Percentiles rank a stretch among this genome's conserved stretches.
phyloP scores from a whole-genome alignment of 2,888 invertebrate species.

The Melanargia galathea region DNA sequence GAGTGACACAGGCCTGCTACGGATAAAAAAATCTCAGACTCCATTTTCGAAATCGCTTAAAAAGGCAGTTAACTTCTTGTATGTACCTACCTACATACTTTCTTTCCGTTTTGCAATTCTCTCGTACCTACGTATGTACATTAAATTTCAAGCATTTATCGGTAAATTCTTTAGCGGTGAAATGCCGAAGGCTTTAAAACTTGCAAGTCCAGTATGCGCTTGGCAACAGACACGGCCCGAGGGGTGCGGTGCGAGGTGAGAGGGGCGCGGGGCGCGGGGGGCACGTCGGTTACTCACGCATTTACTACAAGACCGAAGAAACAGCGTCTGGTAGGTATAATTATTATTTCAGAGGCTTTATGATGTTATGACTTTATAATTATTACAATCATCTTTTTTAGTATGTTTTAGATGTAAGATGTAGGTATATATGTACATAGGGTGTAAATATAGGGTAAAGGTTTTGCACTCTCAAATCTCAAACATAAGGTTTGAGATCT shows the following conservation, averaged over 20 bases:
- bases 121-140: too few species aligned
- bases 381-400: too few species aligned
- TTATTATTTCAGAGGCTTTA: constrained; percentile 12
- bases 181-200: constrained; percentile 27
- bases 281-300: constrained; percentile 26
- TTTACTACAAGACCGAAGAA: constrained; percentile 19
- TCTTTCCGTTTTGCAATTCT: constrained; percentile 13
- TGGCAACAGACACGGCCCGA: constrained; percentile 26
- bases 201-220: constrained; percentile 40
- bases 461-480: too few species aligned
- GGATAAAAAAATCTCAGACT: background rate
- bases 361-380: constrained; percentile 23
- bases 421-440: too few species aligned
- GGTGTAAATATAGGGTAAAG: too few species aligned
- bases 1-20: too few species aligned
- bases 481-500: too few species aligned
- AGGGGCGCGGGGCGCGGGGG: constrained; percentile 2
- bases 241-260: constrained; percentile 2
- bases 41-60: background rate
- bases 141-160: constrained; percentile 23
- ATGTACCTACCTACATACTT: background rate
- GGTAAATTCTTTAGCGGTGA: constrained; percentile 23
- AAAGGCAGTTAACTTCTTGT: background rate
- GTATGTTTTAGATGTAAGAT: too few species aligned
- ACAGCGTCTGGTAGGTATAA: background rate